Conservation (phyloP, 35 echinoderm and acorn worm genomes). For the Diadema setosum region DNA sequence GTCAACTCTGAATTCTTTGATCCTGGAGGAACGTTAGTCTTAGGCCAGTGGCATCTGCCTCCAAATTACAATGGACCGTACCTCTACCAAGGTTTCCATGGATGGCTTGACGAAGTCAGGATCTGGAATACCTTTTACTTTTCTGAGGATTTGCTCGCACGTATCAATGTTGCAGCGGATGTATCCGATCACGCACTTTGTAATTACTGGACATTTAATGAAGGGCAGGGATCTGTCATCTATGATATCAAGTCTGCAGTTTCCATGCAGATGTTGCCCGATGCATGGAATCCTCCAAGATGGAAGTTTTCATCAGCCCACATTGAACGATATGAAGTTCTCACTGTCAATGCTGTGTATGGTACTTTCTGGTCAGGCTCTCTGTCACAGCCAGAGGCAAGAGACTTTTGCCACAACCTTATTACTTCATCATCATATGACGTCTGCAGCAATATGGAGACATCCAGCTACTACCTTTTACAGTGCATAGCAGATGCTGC, state of each 20-base stretch:
- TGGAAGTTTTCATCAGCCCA: constrained; percentile 63
- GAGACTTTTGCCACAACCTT: neutral
- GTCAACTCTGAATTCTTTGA: neutral
- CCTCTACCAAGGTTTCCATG: constrained; percentile 64
- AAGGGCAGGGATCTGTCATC: constrained; percentile 61
- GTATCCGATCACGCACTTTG: neutral
- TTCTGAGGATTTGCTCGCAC: constrained; percentile 1
- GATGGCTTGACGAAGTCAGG: constrained; percentile 76
- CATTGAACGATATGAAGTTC: neutral
- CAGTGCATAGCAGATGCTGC: constrained; percentile 52
- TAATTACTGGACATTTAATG: constrained; percentile 69
- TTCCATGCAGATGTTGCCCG: constrained; percentile 1
- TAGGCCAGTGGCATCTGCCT: constrained; percentile 76
- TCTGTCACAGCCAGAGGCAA: neutral
- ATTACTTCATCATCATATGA: neutral
- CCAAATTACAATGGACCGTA: constrained; percentile 1
- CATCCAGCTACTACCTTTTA: constrained; percentile 51
- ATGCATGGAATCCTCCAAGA: constrained; percentile 49
- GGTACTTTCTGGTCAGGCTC: neutral
- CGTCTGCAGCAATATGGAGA: neutral
- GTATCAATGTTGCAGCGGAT: neutral
- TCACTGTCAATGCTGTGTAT: neutral
- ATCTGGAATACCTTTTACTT: constrained; percentile 61
- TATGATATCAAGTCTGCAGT: constrained; percentile 46
- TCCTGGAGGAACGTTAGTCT: constrained; percentile 54